phyloP scores from a whole-genome alignment of 1,140 invertebrate species.

The Conus ventricosus region DNA sequence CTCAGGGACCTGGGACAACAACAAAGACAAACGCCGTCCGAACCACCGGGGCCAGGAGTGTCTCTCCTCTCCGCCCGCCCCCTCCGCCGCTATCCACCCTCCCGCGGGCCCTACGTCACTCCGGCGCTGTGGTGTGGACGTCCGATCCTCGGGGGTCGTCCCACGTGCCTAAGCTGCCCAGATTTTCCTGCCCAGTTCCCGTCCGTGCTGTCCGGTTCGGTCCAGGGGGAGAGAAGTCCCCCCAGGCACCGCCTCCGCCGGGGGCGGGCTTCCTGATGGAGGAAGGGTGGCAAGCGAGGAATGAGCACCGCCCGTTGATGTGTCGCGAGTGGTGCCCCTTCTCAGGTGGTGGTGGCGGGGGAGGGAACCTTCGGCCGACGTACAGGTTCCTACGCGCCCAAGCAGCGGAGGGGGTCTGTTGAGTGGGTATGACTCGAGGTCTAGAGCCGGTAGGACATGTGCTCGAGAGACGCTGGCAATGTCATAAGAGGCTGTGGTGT shows the following conservation, averaged over 20 bases:
- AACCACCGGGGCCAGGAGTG: background rate
- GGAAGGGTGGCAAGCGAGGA: background rate
- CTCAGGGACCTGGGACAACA: conserved; percentile 15
- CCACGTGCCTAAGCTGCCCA: background rate
- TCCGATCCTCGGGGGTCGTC: background rate
- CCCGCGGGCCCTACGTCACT: background rate
- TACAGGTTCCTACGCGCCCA: conserved; percentile 14
- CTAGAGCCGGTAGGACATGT: background rate
- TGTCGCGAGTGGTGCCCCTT: background rate
- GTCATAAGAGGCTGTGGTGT: too few species aligned
- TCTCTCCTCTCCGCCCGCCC: background rate
- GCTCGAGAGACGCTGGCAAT: too few species aligned
- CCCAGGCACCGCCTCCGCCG: background rate
- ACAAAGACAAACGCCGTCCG: background rate
- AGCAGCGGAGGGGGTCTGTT: background rate
- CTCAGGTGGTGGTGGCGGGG: background rate
- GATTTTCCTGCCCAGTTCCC: conserved; percentile 24
- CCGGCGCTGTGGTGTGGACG: background rate
- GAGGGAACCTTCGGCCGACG: background rate
- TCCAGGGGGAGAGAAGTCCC: background rate
- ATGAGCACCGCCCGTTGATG: background rate
- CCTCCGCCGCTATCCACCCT: background rate
- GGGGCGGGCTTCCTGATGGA: background rate
- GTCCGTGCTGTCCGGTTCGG: conserved; percentile 5
- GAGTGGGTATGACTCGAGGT: conserved; percentile 17